These are phyloP conservation scores for Protobothrops flavoviridis DNA, from an alignment of 2,113 vertebrate species.

Conservation along the genomic window DNA sequence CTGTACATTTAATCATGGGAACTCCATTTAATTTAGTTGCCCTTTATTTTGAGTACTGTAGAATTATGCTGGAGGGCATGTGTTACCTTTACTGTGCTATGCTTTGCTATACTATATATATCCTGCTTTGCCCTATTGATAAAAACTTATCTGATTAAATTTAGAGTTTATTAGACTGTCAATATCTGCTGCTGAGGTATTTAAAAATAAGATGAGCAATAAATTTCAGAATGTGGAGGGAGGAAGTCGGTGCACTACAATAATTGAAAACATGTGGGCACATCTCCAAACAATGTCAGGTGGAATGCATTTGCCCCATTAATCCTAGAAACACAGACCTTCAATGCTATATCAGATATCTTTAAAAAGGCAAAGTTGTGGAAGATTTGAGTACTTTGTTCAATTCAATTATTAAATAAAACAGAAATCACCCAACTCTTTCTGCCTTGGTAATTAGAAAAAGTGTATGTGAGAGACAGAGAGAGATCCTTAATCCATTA, in stretches of 20 bases:
- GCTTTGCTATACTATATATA: neutral
- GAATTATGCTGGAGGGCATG: neutral
- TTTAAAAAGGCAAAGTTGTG: neutral
- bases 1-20: neutral
- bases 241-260: constrained; percentile 13
- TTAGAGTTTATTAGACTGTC: neutral
- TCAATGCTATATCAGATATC: neutral
- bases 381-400: neutral
- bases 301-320: constrained; percentile 39
- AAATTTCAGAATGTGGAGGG: constrained; percentile 17
- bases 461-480: no score
- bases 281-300: constrained; percentile 17
- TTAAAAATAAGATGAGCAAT: constrained; percentile 34
- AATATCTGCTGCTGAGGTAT: neutral
- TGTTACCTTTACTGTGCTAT: neutral
- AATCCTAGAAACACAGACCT: constrained; percentile 29
- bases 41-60: neutral
- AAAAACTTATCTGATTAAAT: neutral
- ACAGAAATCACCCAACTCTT: neutral
- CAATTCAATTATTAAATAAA: neutral
- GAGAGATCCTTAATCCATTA: neutral
- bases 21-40: neutral
- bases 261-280: constrained; percentile 29
- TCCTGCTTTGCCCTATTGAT: neutral
- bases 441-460: neutral